These are phyloP conservation scores for Drosophila lacteicornis DNA, from an alignment of 1,140 invertebrate genomes.

Conservation along the genomic window DNA sequence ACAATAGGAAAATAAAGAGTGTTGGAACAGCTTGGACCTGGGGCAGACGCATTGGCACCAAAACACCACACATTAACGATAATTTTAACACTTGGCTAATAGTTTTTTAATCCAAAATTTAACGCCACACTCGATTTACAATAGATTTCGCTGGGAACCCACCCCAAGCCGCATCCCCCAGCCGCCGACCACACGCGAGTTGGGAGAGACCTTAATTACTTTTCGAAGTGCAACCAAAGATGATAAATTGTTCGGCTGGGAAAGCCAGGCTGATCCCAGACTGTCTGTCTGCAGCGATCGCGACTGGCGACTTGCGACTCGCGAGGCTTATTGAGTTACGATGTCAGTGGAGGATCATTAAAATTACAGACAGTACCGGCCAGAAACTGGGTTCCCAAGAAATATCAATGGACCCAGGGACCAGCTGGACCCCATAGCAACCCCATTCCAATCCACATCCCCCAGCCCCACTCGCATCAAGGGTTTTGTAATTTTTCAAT, in stretches of 20 bases:
- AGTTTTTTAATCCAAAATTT: constrained; percentile 83
- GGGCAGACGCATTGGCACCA: constrained; percentile 73
- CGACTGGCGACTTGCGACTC: constrained; percentile 32
- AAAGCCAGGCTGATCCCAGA: constrained; percentile 67
- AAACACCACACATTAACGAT: constrained; percentile 59
- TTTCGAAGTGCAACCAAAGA: constrained; percentile 74
- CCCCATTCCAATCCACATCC: not conserved
- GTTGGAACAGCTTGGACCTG: constrained; percentile 41
- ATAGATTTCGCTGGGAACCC: constrained; percentile 50
- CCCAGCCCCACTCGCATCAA: constrained; percentile 20
- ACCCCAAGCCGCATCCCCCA: constrained; percentile 29
- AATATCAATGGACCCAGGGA: constrained; percentile 23
- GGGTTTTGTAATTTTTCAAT: constrained; percentile 79
- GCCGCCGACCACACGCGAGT: constrained; percentile 65
- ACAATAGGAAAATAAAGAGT: constrained; percentile 42
- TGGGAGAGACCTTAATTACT: constrained; percentile 73
- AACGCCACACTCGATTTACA: constrained; percentile 72
- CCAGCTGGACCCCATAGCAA: constrained; percentile 30
- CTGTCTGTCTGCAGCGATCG: constrained; percentile 74
- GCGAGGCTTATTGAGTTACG: constrained; percentile 64
- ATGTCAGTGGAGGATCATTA: constrained; percentile 73
- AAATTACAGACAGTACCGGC: constrained; percentile 73
- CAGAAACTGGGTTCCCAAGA: constrained; percentile 64
- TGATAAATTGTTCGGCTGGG: constrained; percentile 68
- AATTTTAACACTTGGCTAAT: constrained; percentile 78